Evolutionary conservation across 2,888 invertebrate species (phyloP).

Genomic region (Erebia epiphron): DNA sequence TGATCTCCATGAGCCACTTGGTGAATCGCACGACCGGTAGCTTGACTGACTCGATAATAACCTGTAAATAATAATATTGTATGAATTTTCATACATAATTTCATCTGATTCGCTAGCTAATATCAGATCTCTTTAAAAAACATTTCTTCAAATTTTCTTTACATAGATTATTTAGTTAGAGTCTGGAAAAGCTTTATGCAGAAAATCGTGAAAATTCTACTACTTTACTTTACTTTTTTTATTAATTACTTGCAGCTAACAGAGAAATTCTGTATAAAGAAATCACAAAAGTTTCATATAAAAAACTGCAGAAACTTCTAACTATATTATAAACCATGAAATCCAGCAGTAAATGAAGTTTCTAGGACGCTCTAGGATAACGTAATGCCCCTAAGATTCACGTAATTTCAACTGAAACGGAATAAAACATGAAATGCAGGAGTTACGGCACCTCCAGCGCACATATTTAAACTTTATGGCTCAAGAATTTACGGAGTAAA

Average conservation of each 20-base stretch:
- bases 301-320: neutral
- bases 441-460: slow-evolving; percentile 3
- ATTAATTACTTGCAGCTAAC: no score
- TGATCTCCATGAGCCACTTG: slow-evolving; percentile 49
- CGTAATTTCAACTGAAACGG: neutral
- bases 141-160: no score
- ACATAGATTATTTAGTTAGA: no score
- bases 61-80: slow-evolving; percentile 49
- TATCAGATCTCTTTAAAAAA: no score
- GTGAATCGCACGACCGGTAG: slow-evolving; percentile 62
- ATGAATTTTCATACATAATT: neutral
- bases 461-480: slow-evolving; percentile 15
- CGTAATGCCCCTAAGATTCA: slow-evolving; percentile 1
- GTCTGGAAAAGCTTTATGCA: no score
- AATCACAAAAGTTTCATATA: neutral
- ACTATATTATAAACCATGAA: neutral
- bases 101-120: no score
- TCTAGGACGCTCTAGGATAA: neutral
- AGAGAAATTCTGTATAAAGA: no score
- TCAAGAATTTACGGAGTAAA: slow-evolving; percentile 3
- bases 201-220: no score
- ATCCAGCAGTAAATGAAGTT: neutral
- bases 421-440: slow-evolving; percentile 16
- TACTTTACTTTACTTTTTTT: no score
- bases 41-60: slow-evolving; percentile 50